A percentile compares a stretch with the other conserved stretches of the same genome.
phyloP scores from a whole-genome alignment of 2,888 invertebrate genomes.

The Cotesia congregata region DNA sequence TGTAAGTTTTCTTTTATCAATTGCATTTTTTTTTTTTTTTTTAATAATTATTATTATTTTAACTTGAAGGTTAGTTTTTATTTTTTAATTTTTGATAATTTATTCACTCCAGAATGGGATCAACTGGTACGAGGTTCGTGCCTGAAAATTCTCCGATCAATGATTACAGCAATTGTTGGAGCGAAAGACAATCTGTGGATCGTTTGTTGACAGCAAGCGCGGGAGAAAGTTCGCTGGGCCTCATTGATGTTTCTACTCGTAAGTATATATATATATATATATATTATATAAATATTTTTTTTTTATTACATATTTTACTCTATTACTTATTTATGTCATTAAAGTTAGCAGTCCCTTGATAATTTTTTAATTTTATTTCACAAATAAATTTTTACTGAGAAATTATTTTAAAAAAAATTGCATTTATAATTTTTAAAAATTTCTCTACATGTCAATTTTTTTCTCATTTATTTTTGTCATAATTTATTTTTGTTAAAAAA shows the following conservation, averaged over 20 bases:
- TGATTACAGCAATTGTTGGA: neutral
- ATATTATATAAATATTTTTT: neutral
- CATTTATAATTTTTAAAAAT: too few relatives aligned
- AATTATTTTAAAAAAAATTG: too few relatives aligned
- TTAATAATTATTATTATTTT: constrained; percentile 8
- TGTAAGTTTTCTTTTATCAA: constrained; percentile 51
- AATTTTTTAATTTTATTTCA: too few relatives aligned
- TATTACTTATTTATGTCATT: constrained; percentile 12
- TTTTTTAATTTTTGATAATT: neutral
- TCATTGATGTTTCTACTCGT: constrained; percentile 61
- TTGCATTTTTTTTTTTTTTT: constrained; percentile 30
- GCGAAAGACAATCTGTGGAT: neutral
- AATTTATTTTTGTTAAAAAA: too few relatives aligned
- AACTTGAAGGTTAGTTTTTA: neutral
- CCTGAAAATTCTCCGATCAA: neutral
- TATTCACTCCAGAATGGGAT: neutral
- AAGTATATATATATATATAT: constrained; percentile 31
- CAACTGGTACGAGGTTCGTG: neutral
- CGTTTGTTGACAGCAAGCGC: neutral
- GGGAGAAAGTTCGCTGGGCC: constrained; percentile 57
- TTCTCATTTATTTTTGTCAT: too few relatives aligned
- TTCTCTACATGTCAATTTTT: too few relatives aligned
- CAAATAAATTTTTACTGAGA: too few relatives aligned
- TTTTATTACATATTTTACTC: neutral
- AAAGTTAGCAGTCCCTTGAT: too few relatives aligned